Evolutionary conservation across 2,888 invertebrate species (phyloP), one percentile per base, ranked within the genome.

Genomic region (Andrena fulva): DNA sequence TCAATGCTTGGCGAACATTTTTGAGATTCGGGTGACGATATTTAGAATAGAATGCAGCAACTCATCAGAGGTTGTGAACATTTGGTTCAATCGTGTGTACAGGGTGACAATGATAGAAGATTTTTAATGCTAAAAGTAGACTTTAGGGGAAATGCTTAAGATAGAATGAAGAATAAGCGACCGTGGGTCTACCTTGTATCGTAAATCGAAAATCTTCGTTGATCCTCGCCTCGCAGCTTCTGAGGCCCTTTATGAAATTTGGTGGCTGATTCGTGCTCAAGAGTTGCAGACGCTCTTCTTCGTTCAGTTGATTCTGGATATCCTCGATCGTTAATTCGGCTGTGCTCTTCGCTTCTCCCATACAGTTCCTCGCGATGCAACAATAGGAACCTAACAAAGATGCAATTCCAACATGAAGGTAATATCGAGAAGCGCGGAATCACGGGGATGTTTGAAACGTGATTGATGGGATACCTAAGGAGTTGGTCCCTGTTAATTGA

Each of bases 321-420:
- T 98, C 98, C 94, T 98, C 98, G 0, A 98, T 96, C 0, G 98
- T 98, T 42, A 98, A 94, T 89, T 98, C 97, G 0, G 98, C 98
- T 0, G 97, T 96, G 91, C 98, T 98, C 90, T 96, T 97, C 0
- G 97, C 97, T 93, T 97, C 97, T 0, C 98, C 98, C 98, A 98
- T 98, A 91, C 98, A 98, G 93, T 98, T 98, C 87, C 95, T 96
- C 0, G 98, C 98, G 69, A 98, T 96, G 92, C 98, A 98, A 90
- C 98, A 98, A 91, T 98, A 98, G 0, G 97, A 97, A 2, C 98
- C 95, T 94, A 27, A 8, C 0, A 2, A 35, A 2, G 8, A 20
- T 27, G 10, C 4, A 56, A 24, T 24, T 24, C 4, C 24, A 24
- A 7, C 10, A 4, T 56, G 8, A 24, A 42, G 31, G 7, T 31